Conservation (phyloP, 2,113 vertebrate species). For the Brachyhypopomus gauderio region DNA sequence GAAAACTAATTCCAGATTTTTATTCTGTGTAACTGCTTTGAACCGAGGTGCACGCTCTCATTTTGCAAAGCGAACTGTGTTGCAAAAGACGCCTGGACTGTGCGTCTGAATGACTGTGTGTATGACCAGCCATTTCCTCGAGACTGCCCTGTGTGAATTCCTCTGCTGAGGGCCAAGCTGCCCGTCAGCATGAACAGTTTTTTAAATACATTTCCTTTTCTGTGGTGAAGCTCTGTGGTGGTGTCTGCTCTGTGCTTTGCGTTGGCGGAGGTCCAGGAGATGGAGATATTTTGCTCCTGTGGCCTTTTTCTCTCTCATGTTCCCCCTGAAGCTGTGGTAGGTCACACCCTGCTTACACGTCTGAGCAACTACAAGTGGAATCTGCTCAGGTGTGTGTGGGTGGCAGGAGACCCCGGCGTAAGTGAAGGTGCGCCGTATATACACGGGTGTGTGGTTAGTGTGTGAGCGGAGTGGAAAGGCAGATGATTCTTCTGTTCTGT, state of each 20-base stretch:
- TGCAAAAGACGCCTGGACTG: constrained; percentile 75
- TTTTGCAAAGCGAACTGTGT: constrained; percentile 80
- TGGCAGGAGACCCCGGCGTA: not conserved
- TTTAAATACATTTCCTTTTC: constrained; percentile 98
- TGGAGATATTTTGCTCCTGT: constrained; percentile 43
- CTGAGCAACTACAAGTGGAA: constrained; percentile 13
- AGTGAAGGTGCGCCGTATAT: too few species aligned
- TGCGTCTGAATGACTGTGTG: constrained; percentile 82
- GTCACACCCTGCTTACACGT: constrained; percentile 32
- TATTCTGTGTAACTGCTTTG: constrained; percentile 87
- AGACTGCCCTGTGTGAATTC: constrained; percentile 92
- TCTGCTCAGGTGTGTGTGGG: constrained; percentile 22
- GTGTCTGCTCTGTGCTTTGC: constrained; percentile 41
- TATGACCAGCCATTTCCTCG: constrained; percentile 82
- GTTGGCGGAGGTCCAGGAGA: constrained; percentile 29
- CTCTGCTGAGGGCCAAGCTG: constrained; percentile 82
- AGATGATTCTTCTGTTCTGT: too few species aligned
- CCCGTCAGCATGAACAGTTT: constrained; percentile 92
- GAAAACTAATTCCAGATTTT: constrained; percentile 77
- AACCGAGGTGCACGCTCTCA: constrained; percentile 71
- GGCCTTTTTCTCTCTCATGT: constrained; percentile 22
- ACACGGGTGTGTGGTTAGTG: too few species aligned
- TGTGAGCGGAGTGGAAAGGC: too few species aligned
- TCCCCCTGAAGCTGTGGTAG: constrained; percentile 50
- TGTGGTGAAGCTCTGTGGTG: constrained; percentile 84